Evolutionary conservation across 2,888 invertebrate genomes (phyloP), one percentile per base, ranked within the genome.

Genomic region (Campoplex capitator): DNA sequence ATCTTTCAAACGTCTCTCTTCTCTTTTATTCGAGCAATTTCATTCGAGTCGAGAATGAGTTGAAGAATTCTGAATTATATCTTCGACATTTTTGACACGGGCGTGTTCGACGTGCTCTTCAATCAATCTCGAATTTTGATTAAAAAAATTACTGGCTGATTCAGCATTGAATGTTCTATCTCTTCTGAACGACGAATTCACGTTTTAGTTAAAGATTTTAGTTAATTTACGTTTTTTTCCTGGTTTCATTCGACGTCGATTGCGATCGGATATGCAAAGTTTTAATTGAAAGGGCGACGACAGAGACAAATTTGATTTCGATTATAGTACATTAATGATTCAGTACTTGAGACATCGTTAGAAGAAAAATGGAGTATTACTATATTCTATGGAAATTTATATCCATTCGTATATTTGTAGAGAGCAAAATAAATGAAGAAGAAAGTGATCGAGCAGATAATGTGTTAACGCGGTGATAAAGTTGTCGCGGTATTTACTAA

Each of bases 191-290:
- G 62, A 65, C 28, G 58, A 67, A 51, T 79, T 83, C 80, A 85
- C 68, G 71, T 54, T 51, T 67, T 77, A 76, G 78, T 85, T 74
- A 82, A 81, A 87, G n/a, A n/a, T 76, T 54, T 76, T 48, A 58
- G 58, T 51, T 70, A 85, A 79, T 73, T 18, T 73, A n/a, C n/a
- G n/a, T n/a, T 74, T 54, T 62, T 70, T 71, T 74, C 35, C 62
- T 62, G 45, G 51, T 84, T 84, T 35, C 28, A 48, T 75, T 79
- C 18, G 48, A 79, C 75, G 45, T 62, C 67, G 58, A 71, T 11
- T 42, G 67, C 51, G 71, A 76, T 62, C 74, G 54, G 87, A 88
- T 88, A 88, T 88, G 86, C 78, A 62, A 62, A 81, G 67, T 75
- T 58, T 85, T 51, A 56, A 38, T 68, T 13, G 38, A 73, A 23